Evolutionary conservation across 2,888 invertebrate species (phyloP), one percentile per base, ranked within the genome.

Genomic region (Drosophila affinis): DNA sequence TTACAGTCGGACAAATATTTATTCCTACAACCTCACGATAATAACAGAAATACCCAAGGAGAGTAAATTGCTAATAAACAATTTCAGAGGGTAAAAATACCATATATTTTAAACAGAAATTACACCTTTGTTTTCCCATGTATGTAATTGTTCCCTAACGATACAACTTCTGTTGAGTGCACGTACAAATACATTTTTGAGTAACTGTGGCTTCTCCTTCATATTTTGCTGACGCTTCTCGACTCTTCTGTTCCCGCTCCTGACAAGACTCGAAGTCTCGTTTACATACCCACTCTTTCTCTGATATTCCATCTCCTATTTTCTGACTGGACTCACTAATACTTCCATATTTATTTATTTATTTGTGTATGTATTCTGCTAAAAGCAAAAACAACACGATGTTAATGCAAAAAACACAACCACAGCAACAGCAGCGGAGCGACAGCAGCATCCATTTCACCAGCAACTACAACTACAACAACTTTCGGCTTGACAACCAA

Each of bases 401-500:
- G 14, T 47, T 47, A 17, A 32, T 57, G 57, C 46, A 63, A 56
- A 57, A 49, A 48, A 58, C 49, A 39, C 34, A 47, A 58, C 32
- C 46, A 46, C 18, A 34, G 48, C 47, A 54, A 27, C 29, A 47
- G 55, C 73, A 73, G 72, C 77, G 70, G 55, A 34, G 48, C 47
- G 52, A 27, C 29, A 45, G 55, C 73, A 73, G 72, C 77, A 76
- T 68, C 68, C 69, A 72, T 49, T 69, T 54, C 71, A 59, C 54
- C 61, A 77, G 56, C 34, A 62, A 62, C 58, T 56, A 69, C 64
- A 68, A 58, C 60, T 58, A 58, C 64, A 77, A 56, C 45, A 45
- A 54, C 63, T 65, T 67, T 64, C 54, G 71, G 39, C 70, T 63
- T 77, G 73, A 75, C 77, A 78, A 77, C 73, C 75, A 61, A 62